phyloP scores from a whole-genome alignment of 2,113 vertebrate genomes.

The Brachyhypopomus gauderio region DNA sequence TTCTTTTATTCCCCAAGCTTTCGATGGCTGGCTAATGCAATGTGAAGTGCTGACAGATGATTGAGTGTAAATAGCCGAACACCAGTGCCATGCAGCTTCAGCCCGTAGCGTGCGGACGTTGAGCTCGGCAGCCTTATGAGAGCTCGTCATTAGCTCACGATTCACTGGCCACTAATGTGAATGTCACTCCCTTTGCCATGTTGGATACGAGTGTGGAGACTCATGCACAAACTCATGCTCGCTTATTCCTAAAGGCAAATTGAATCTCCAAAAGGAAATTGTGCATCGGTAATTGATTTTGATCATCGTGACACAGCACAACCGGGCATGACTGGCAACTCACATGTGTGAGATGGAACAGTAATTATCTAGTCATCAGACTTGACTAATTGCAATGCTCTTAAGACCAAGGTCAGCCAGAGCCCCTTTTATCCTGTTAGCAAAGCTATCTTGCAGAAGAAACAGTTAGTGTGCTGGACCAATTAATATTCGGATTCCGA shows the following conservation, averaged over 20 bases:
- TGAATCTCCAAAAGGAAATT: constrained; percentile 60
- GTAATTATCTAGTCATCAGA: constrained; percentile 58
- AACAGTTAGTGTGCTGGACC: neutral
- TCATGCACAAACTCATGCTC: constrained; percentile 46
- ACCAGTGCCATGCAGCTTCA: constrained; percentile 21
- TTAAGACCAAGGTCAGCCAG: neutral
- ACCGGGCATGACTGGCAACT: constrained; percentile 61
- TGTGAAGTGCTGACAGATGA: constrained; percentile 6
- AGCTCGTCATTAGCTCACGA: constrained; percentile 67
- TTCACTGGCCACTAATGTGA: constrained; percentile 76
- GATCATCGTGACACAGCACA: constrained; percentile 58
- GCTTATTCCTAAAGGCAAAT: constrained; percentile 48
- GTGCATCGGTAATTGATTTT: constrained; percentile 66
- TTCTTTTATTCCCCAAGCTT: neutral
- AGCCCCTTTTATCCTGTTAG: constrained; percentile 27
- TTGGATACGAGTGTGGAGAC: constrained; percentile 58
- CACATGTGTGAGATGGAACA: constrained; percentile 64
- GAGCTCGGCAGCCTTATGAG: constrained; percentile 61
- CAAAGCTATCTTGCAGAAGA: neutral
- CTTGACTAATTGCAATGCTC: constrained; percentile 42
- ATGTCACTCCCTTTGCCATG: constrained; percentile 64
- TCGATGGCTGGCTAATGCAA: neutral
- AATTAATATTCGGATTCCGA: neutral
- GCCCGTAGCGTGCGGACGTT: constrained; percentile 36
- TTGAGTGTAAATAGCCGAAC: neutral